phyloP scores from a whole-genome alignment of 1,140 invertebrate species.

The Plodia interpunctella region DNA sequence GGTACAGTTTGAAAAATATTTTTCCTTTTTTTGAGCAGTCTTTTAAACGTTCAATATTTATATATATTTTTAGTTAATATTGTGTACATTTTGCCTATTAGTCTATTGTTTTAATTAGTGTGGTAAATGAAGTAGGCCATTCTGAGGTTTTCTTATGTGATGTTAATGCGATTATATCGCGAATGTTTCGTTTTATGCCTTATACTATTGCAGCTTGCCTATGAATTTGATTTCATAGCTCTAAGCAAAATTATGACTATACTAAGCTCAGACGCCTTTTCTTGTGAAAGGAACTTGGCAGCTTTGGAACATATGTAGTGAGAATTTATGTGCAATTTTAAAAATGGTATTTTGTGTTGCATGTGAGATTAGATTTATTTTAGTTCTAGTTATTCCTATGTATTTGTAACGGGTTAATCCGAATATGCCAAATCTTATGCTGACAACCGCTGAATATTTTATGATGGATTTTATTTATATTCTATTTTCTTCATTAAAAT shows the following conservation, averaged over 20 bases:
- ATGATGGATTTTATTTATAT: constrained; percentile 16
- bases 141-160: neutral
- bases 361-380: constrained; percentile 7
- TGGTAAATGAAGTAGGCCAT: too few relatives aligned
- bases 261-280: constrained; percentile 43
- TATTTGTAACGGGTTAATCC: neutral
- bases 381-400: neutral
- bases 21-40: too few relatives aligned
- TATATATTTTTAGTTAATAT: too few relatives aligned
- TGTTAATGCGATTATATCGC: neutral
- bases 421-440: constrained; percentile 19
- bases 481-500: constrained; percentile 20
- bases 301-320: constrained; percentile 23
- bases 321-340: neutral
- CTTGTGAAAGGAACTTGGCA: constrained; percentile 35
- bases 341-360: neutral
- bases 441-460: constrained; percentile 19
- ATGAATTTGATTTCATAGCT: constrained; percentile 28
- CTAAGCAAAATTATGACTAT: constrained; percentile 20
- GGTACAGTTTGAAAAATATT: too few relatives aligned
- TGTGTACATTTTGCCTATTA: too few relatives aligned
- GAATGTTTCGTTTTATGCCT: too few relatives aligned
- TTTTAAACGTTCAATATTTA: too few relatives aligned
- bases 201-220: constrained; percentile 17
- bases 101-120: too few relatives aligned